These are phyloP conservation scores for Sphyrna mokarran DNA, from an alignment of 2,113 vertebrate species.

Conservation along the genomic window DNA sequence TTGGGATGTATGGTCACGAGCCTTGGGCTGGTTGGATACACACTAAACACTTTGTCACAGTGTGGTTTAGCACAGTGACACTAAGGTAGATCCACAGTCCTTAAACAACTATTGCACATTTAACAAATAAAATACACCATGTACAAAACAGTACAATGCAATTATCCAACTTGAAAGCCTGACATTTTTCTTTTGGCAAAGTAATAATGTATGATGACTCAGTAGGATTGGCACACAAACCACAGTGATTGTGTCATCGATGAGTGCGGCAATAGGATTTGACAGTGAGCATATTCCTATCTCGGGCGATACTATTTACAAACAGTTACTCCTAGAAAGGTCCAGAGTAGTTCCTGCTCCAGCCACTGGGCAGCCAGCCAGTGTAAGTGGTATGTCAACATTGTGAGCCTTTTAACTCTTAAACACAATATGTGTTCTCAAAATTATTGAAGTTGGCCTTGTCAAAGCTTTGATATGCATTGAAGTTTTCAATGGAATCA, in stretches of 20 bases:
- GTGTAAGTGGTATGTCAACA: background rate
- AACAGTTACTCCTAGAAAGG: background rate
- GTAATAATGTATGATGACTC: background rate
- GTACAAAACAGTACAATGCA: slow-evolving; percentile 23
- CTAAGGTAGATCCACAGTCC: background rate
- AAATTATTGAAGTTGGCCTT: background rate
- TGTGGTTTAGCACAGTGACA: background rate
- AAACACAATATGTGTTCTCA: background rate
- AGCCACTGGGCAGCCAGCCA: background rate
- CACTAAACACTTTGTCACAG: slow-evolving; percentile 5
- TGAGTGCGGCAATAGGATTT: background rate
- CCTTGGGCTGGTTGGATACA: background rate
- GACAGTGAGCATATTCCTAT: background rate
- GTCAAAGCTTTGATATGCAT: background rate
- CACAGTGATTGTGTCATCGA: background rate
- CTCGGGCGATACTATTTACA: background rate
- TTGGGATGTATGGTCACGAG: background rate
- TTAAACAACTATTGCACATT: slow-evolving; percentile 29
- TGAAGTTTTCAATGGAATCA: background rate
- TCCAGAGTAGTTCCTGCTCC: background rate
- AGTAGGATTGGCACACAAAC: background rate
- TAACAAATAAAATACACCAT: background rate
- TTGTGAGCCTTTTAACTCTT: background rate
- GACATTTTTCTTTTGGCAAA: background rate
- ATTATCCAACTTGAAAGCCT: background rate